Conservation (phyloP, 2,797 vertebrate genomes). For the Staurois parvus region DNA sequence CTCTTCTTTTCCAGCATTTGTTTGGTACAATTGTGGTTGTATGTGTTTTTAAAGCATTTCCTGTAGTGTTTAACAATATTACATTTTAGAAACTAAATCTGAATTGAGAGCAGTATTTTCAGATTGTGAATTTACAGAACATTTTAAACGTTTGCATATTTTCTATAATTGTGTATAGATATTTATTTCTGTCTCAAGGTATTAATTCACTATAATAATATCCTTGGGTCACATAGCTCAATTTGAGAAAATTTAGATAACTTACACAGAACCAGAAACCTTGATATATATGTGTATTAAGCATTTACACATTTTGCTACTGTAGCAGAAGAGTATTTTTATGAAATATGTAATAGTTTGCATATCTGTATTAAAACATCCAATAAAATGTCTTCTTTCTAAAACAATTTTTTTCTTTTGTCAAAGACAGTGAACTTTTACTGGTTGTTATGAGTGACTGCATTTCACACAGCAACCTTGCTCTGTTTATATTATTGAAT, state of each 20-base stretch:
- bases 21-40: not conserved
- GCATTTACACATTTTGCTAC: conserved; percentile 36
- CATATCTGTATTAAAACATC: conserved; percentile 33
- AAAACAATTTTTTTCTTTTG: not conserved
- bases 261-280: not conserved
- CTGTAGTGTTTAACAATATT: not conserved
- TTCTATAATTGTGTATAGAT: conserved; percentile 6
- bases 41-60: not conserved
- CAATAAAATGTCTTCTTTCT: conserved; percentile 32
- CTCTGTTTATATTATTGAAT: no score
- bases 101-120: not conserved
- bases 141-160: not conserved
- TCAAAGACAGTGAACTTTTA: no score
- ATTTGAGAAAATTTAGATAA: not conserved
- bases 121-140: not conserved
- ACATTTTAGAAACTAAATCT: not conserved
- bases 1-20: not conserved
- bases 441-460: no score
- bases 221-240: not conserved
- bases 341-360: conserved; percentile 51
- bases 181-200: not conserved
- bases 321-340: conserved; percentile 51
- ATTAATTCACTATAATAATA: not conserved
- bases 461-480: no score
- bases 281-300: conserved; percentile 6